Base-by-base conservation (phyloP, 1,140 invertebrate species). In the Drusus annulatus region DNA sequence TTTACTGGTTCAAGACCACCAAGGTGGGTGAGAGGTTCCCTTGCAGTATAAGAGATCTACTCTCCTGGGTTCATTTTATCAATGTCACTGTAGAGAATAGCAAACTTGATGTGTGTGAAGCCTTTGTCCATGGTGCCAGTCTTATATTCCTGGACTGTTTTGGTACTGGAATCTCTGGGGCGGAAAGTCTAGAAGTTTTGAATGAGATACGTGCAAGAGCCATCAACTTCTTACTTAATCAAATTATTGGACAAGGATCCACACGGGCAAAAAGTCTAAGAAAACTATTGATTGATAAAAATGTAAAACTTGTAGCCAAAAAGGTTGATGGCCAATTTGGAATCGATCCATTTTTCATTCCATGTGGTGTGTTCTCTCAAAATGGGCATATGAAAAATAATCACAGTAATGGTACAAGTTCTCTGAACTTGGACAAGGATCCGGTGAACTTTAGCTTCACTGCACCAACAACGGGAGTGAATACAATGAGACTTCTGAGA, bases 51-150 rank as follows among this genome's bases (percentile, higher is more conserved):
- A 92, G 98, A 85, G 98, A 99, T 87, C 91, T 99, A 69, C 88
- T 99, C 21, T 95, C 95, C 0, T 99, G 98, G 97, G 94, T 98
- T 0, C 90, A 96, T 81, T 99, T 99, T 86, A 95, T 99, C 71
- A 98, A 97, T 85, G 88, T 87, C 56, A 93, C 91, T 79, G 89
- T 89, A 0, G 78, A 85, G 0, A 89, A 90, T 76, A 84, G 87
- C 7, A 83, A 88, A 2, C 84, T 94, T 5, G 90, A 90, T 45
- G 86, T 93, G 23, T 85, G 88, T 0, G 91, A 94, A 84, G 93
- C 95, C 0, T 96, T 96, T 85, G 91, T 96, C 52, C 97, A 99
- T 88, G 98, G 98, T 15, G 96, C 96, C 68, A 95, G 93, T 87
- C 91, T 99, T 56, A 96, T 96, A 0, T 97, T 99, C 82, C 89